Conservation (phyloP, 2,797 vertebrate species). For the Megalops cyprinoides region DNA sequence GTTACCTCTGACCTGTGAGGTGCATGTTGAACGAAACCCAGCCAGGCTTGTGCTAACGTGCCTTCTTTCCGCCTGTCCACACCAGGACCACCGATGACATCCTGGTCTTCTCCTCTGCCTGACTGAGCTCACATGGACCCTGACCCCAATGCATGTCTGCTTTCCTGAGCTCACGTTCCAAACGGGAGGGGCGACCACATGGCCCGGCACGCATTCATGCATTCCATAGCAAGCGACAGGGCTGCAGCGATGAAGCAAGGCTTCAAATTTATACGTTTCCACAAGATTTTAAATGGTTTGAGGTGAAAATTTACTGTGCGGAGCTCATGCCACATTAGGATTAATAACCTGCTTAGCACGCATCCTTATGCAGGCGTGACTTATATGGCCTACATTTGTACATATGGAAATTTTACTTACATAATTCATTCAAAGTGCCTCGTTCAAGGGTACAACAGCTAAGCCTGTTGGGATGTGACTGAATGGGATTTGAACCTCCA, state of each 20-base stretch:
- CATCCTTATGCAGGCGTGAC: background rate
- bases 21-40: background rate
- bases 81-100: too few relatives aligned
- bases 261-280: background rate
- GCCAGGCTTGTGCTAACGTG: background rate
- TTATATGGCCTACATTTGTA: background rate
- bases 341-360: background rate
- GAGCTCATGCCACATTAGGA: background rate
- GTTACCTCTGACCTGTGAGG: background rate
- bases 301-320: background rate
- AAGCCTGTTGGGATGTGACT: too few relatives aligned
- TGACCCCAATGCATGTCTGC: background rate
- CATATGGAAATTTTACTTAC: too few relatives aligned
- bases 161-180: background rate
- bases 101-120: background rate
- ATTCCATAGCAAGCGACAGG: background rate
- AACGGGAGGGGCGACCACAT: background rate
- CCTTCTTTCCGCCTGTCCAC: background rate
- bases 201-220: background rate
- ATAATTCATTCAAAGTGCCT: background rate
- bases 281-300: background rate
- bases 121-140: background rate
- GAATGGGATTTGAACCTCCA: background rate
- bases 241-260: background rate
- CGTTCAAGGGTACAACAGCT: background rate